Evolutionary conservation across 64 coral and sea anemone genomes (phyloP).

Genomic region (Montipora efflorescens): DNA sequence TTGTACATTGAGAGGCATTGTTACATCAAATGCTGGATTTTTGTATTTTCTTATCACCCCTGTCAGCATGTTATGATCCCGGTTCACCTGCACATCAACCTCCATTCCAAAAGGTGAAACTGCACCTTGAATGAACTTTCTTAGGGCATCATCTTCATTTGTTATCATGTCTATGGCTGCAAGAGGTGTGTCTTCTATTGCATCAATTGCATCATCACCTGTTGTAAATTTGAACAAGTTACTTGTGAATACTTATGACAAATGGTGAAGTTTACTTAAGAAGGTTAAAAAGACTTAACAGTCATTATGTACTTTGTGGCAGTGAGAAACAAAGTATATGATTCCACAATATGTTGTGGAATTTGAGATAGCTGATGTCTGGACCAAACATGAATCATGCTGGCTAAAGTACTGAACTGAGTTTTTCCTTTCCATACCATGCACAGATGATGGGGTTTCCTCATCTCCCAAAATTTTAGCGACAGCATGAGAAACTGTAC

Average conservation of each 20-base stretch:
- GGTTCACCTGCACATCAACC: no score
- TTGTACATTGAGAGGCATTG: no score
- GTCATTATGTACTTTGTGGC: conserved; percentile 7
- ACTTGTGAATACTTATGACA: not conserved
- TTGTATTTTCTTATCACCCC: no score
- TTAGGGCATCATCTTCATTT: conserved; percentile 4
- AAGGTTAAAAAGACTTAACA: conserved; percentile 6
- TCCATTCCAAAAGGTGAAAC: no score
- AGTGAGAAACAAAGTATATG: not conserved
- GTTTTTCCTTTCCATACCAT: not conserved
- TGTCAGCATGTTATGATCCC: no score
- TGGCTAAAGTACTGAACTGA: conserved; percentile 12
- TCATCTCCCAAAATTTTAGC: conserved; percentile 9
- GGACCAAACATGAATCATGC: conserved; percentile 13
- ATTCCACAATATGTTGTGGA: conserved; percentile 12
- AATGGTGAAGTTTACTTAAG: conserved; percentile 4
- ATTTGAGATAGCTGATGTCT: not conserved
- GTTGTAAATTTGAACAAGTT: conserved; percentile 8
- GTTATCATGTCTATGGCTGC: conserved; percentile 9
- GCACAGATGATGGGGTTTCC: conserved; percentile 6
- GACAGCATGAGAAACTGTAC: conserved; percentile 9
- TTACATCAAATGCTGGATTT: no score
- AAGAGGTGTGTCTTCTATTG: not conserved
- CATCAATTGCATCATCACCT: conserved; percentile 13
- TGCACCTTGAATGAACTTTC: not conserved